Evolutionary conservation across 2,113 vertebrate species (phyloP).

Genomic region (Poeciliopsis prolifica): DNA sequence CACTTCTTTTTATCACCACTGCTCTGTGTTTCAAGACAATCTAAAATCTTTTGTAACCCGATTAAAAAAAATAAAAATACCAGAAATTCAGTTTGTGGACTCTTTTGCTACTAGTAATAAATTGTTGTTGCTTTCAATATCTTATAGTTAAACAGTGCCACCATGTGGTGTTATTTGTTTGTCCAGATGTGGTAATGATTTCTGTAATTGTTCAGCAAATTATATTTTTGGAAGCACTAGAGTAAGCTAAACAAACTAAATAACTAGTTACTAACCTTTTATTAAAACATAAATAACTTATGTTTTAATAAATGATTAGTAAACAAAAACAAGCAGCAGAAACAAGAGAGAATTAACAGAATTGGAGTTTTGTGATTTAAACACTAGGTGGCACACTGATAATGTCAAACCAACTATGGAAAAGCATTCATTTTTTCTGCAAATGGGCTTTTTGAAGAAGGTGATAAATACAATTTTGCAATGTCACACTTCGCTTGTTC

Average conservation of each 20-base stretch:
- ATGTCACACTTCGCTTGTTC: not conserved
- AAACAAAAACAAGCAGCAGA: not conserved
- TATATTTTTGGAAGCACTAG: rapidly evolving
- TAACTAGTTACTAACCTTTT: not conserved
- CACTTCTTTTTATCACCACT: not conserved
- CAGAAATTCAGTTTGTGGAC: no score
- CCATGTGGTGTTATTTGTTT: conserved; percentile 45
- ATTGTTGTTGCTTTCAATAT: not conserved
- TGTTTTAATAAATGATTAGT: not conserved
- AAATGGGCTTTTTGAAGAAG: conserved; percentile 2
- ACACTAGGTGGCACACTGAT: conserved; percentile 58
- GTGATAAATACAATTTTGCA: not conserved
- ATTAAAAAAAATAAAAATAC: not conserved
- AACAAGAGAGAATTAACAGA: not conserved
- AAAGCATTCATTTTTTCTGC: conserved; percentile 2
- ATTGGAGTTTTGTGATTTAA: not conserved
- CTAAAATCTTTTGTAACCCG: not conserved
- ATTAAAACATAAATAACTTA: not conserved
- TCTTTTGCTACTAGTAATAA: not conserved
- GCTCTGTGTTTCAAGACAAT: not conserved
- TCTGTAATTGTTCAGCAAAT: not conserved
- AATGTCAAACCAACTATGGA: conserved; percentile 11
- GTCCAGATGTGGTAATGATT: not conserved
- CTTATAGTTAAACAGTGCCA: conserved; percentile 42
- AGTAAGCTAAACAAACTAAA: not conserved